Evolutionary conservation across 1,140 invertebrate species (phyloP).

Genomic region (Eubasilissa regina): DNA sequence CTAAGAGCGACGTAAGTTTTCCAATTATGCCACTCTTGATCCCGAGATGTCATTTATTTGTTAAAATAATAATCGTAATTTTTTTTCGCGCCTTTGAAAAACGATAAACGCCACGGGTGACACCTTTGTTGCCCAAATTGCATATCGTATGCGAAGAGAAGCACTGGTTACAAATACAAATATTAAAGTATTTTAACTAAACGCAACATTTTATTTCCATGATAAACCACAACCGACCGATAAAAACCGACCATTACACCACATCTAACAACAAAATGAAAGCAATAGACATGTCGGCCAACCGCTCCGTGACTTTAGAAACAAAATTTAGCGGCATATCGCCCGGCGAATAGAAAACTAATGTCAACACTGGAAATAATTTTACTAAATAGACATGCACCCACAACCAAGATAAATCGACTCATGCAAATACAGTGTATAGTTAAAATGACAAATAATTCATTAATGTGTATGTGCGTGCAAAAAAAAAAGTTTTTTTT

Average conservation of each 20-base stretch:
- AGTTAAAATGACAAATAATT: constrained; percentile 34
- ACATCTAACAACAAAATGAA: constrained; percentile 46
- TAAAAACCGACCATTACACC: constrained; percentile 42
- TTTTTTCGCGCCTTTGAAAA: constrained; percentile 29
- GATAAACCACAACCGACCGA: neutral
- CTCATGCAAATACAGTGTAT: constrained; percentile 23
- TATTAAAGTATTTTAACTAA: neutral
- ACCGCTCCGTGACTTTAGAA: constrained; percentile 46
- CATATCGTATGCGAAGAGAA: neutral
- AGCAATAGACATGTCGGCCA: constrained; percentile 33
- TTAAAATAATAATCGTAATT: neutral
- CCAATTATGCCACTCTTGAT: neutral
- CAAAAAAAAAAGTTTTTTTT: constrained; percentile 47
- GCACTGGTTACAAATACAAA: neutral
- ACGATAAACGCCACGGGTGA: neutral
- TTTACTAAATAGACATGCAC: constrained; percentile 37
- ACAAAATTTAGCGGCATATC: constrained; percentile 36
- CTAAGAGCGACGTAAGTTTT: neutral
- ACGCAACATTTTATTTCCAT: neutral
- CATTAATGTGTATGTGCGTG: constrained; percentile 12
- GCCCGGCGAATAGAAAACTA: constrained; percentile 40
- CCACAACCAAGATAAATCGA: constrained; percentile 7
- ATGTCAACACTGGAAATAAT: constrained; percentile 42
- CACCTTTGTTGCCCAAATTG: neutral
- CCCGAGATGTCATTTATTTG: neutral